Conservation (phyloP, 2,888 invertebrate genomes). For the Hyposoter didymator region DNA sequence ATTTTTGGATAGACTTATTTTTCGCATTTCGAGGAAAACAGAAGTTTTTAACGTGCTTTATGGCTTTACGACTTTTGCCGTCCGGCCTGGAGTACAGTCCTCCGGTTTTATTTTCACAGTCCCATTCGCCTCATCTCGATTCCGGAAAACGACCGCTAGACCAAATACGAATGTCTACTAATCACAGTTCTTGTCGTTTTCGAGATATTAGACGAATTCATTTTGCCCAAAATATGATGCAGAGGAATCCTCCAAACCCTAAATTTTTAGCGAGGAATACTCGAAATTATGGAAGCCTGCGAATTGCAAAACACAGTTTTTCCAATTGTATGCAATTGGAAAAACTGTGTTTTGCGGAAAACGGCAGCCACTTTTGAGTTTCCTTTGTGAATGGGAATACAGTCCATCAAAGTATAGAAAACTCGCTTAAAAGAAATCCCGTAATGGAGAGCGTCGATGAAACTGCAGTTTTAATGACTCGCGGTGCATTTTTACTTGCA, state of each 20-base stretch:
- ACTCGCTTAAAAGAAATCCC: background rate
- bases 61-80: slow-evolving; percentile 72
- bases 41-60: slow-evolving; percentile 69
- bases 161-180: background rate
- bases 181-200: background rate
- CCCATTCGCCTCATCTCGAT: background rate
- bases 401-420: too few species aligned
- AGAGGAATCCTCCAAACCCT: too few species aligned
- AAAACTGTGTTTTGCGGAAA: too few species aligned
- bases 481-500: background rate
- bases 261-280: too few species aligned
- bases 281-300: too few species aligned
- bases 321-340: too few species aligned
- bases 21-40: background rate
- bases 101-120: slow-evolving; percentile 50
- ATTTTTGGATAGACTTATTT: slow-evolving; percentile 68
- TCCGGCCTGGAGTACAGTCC: slow-evolving; percentile 68
- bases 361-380: too few species aligned
- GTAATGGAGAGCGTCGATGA: background rate
- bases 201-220: too few species aligned
- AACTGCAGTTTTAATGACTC: background rate
- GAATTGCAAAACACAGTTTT: too few species aligned
- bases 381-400: too few species aligned
- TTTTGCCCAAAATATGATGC: too few species aligned
- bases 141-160: background rate